phyloP scores from a whole-genome alignment of 2,888 invertebrate genomes.

The Sycophila texana region DNA sequence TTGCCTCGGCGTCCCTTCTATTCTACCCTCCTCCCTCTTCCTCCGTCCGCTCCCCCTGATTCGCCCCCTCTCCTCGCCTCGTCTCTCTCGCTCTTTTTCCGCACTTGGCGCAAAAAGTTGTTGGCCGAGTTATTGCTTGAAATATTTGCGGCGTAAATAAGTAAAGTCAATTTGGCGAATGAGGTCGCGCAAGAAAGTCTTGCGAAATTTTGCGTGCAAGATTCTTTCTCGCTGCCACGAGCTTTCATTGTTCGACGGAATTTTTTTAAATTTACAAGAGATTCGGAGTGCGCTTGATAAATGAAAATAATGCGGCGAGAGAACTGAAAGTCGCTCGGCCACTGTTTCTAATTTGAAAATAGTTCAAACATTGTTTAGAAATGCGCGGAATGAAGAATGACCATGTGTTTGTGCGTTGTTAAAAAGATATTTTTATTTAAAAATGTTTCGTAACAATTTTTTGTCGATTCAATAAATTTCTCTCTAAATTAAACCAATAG shows the following conservation, averaged over 20 bases:
- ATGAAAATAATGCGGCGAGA: neutral
- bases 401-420: neutral
- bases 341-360: slow-evolving; percentile 5
- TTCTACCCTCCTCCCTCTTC: neutral
- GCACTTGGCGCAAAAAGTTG: slow-evolving; percentile 37
- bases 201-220: neutral
- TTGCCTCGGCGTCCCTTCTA: slow-evolving; percentile 2
- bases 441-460: too few species aligned
- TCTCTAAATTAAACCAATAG: too few species aligned
- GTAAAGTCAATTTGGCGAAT: slow-evolving; percentile 36
- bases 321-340: neutral
- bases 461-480: too few species aligned
- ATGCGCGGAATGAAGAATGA: neutral
- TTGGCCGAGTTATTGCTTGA: slow-evolving; percentile 39
- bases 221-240: neutral
- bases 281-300: neutral
- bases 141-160: slow-evolving; percentile 40
- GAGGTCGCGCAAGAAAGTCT: neutral
- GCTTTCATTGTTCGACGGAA: neutral
- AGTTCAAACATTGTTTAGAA: neutral
- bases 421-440: neutral
- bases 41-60: neutral
- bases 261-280: too few species aligned
- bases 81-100: slow-evolving; percentile 11
- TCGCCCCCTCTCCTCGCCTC: slow-evolving; percentile 1